phyloP scores from a whole-genome alignment of 92 coral and sea anemone species.

The Metridium senile region DNA sequence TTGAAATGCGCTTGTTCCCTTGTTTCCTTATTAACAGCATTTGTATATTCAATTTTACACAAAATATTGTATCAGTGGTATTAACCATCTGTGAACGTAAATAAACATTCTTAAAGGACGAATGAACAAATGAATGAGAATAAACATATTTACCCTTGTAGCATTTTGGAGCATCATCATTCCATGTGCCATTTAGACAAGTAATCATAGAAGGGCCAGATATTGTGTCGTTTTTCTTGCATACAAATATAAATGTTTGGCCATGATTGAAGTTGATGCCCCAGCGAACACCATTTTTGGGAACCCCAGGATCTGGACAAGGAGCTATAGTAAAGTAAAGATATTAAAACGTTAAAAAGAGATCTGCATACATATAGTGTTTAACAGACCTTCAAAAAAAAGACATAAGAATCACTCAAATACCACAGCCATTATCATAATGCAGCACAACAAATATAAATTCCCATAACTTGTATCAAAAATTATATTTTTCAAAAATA shows the following conservation, averaged over 20 bases:
- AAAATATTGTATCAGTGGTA: no score
- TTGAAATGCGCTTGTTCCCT: no score
- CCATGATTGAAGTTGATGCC: slow-evolving; percentile 46
- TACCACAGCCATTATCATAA: neutral
- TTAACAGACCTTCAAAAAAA: neutral
- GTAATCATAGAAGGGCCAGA: slow-evolving; percentile 21
- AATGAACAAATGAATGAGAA: neutral
- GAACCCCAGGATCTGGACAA: slow-evolving; percentile 32
- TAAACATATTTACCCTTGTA: slow-evolving; percentile 20
- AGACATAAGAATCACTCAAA: neutral
- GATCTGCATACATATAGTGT: neutral
- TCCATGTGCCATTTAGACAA: slow-evolving; percentile 59
- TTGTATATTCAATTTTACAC: no score
- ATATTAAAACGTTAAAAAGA: neutral
- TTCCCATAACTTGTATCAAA: neutral
- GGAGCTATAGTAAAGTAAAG: slow-evolving; percentile 13
- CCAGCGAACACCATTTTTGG: slow-evolving; percentile 29
- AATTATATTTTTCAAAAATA: no score
- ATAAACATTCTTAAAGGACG: no score
- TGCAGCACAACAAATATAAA: neutral
- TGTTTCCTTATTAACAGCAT: no score
- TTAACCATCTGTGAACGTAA: no score
- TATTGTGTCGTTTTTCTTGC: slow-evolving; percentile 3
- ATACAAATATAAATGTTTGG: slow-evolving; percentile 27
- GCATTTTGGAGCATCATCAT: slow-evolving; percentile 36